phyloP scores from a whole-genome alignment of 2,797 vertebrate species.

The Simalia tracyae region DNA sequence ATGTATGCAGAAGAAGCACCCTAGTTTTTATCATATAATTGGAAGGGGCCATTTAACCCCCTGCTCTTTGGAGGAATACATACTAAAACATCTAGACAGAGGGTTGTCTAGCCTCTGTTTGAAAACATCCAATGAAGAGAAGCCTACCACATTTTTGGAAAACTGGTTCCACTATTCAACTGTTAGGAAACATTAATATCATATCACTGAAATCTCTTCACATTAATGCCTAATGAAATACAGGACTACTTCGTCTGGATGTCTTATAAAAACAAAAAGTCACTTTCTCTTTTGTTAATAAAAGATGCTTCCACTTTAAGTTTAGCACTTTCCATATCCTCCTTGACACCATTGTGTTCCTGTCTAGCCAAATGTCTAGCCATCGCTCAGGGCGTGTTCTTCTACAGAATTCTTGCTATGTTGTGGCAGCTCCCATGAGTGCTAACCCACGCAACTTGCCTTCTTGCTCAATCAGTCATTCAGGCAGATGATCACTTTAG shows the following conservation, averaged over 20 bases:
- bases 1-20: not conserved
- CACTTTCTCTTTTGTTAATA: not conserved
- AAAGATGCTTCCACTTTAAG: slow-evolving; percentile 14
- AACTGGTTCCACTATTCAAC: not conserved
- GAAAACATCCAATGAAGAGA: not conserved
- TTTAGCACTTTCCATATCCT: slow-evolving; percentile 11
- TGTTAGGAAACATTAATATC: slow-evolving; percentile 1
- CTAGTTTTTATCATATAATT: not conserved
- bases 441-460: not conserved
- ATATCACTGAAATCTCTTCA: slow-evolving; percentile 7
- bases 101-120: not conserved
- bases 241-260: not conserved
- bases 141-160: not conserved
- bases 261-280: not conserved
- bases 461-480: not conserved
- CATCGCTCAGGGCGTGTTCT: not conserved
- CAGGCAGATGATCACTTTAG: not conserved
- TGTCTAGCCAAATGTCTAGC: not conserved
- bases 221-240: slow-evolving; percentile 14
- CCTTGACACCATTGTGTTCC: not conserved
- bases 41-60: not conserved
- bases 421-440: not conserved
- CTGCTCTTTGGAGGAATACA: not conserved
- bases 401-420: not conserved
- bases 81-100: not conserved